phyloP scores from a whole-genome alignment of 2,113 vertebrate genomes.

The Lethenteron camtschaticum region DNA sequence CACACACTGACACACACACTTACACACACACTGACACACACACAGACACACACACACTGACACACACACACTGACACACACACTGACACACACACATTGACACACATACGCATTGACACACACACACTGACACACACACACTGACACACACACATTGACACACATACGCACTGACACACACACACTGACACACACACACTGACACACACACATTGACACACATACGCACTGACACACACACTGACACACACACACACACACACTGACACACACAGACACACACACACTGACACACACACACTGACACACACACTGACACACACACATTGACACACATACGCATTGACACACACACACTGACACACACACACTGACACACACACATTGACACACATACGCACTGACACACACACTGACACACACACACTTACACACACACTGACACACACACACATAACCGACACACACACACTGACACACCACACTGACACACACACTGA shows the following conservation, averaged over 20 bases:
- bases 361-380: too few relatives aligned
- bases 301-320: not conserved
- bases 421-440: not conserved
- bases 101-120: not conserved
- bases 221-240: not conserved
- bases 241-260: not conserved
- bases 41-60: too few relatives aligned
- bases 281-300: not conserved
- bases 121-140: not conserved
- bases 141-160: not conserved
- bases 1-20: not conserved
- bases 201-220: not conserved
- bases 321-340: not conserved
- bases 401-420: too few relatives aligned
- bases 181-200: too few relatives aligned
- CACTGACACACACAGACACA: too few relatives aligned
- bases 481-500: not conserved
- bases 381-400: too few relatives aligned
- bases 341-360: not conserved
- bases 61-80: not conserved
- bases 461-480: not conserved
- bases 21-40: not conserved
- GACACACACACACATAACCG: not conserved
- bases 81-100: not conserved
- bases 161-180: too few relatives aligned